Evolutionary conservation across 2,888 invertebrate species (phyloP), one percentile per base, ranked within the genome.

Genomic region (Galerucella calmariensis): DNA sequence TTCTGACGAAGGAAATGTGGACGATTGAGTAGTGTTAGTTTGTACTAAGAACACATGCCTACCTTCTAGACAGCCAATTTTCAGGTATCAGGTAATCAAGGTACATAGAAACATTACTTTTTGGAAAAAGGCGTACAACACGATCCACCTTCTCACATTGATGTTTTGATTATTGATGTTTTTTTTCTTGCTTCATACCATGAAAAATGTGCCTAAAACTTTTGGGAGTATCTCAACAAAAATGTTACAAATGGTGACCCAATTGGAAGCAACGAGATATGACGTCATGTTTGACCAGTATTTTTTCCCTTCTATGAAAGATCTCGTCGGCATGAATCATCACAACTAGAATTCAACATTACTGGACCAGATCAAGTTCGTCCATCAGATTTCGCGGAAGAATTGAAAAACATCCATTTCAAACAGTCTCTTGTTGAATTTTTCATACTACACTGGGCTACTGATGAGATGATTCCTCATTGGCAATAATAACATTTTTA

Each of bases 161-260:
- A 84, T 78, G 69, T 82, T 51, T 51, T 2, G 41, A 20, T 68
- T 20, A 68, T 56, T 61, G 77, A 84, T 70, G 84, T 85, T 80
- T 46, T 46, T n/a, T 46, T 46, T 46, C 46, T 46, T 46, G 46
- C 27, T 27, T 27, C 27, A 27, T 27, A 27, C 27, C 27, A 27
- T 27, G 27, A 27, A 27, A 27, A 27, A 46, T 46, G 46, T 46
- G 46, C 46, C 46, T 46, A 20, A 20, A 20, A 46, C 46, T 46
- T 46, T 46, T 46, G 46, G 6, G 46, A 46, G 46, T 46, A 46
- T 46, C 46, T 46, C 46, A 27, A 46, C n/a, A 46, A 46, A 46
- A 46, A 46, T 46, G 46, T 46, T 51, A 5, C 12, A 51, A 51
- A 51, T 51, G 51, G 51, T 51, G 14, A 51, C 51, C 14, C 14